phyloP scores from a whole-genome alignment of 2,113 vertebrate genomes.

The Turnix velox region DNA sequence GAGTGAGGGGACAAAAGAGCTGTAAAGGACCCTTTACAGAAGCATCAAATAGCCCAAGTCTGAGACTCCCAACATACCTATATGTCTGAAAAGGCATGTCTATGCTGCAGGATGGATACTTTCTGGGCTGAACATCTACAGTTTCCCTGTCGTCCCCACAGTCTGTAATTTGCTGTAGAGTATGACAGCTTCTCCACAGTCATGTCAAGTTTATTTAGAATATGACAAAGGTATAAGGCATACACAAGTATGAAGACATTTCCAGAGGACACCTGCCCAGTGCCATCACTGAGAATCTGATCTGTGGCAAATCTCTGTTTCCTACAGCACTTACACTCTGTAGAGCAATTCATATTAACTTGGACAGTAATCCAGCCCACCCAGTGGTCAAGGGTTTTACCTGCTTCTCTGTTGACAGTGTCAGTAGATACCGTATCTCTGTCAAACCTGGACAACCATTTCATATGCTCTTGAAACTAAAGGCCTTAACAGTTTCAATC shows the following conservation, averaged over 20 bases:
- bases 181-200: neutral
- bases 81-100: neutral
- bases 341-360: neutral
- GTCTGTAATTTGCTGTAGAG: neutral
- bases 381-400: neutral
- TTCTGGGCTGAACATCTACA: neutral
- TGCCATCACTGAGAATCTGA: neutral
- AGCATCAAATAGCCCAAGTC: neutral
- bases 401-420: neutral
- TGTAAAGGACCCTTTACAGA: neutral
- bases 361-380: neutral
- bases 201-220: neutral
- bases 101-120: neutral
- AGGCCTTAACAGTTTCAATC: neutral
- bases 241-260: neutral
- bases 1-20: neutral
- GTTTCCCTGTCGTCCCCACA: neutral
- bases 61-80: neutral
- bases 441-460: neutral
- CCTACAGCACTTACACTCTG: neutral
- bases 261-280: neutral
- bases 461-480: neutral
- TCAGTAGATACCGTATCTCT: neutral
- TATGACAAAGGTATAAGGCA: neutral
- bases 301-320: neutral